Evolutionary conservation across 2,113 vertebrate genomes (phyloP).

Genomic region (Vulpes ferrilata): DNA sequence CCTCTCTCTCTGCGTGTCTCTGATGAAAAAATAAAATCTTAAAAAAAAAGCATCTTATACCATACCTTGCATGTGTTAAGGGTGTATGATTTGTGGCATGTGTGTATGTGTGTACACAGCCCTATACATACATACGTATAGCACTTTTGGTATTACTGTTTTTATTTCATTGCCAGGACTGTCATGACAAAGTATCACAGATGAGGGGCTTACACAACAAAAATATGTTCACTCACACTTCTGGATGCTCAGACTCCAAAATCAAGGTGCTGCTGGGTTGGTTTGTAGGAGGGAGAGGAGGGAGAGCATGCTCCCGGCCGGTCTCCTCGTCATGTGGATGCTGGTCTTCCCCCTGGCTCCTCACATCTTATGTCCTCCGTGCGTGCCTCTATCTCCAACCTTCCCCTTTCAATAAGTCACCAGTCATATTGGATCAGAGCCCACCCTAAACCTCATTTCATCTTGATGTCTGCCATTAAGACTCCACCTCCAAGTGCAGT

Average conservation of each 20-base stretch:
- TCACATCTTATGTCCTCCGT: background rate
- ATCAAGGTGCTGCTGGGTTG: background rate
- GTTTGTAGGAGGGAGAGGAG: background rate
- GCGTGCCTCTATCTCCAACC: background rate
- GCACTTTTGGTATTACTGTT: accelerated
- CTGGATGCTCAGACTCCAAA: background rate
- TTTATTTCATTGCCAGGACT: no score
- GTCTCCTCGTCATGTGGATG: accelerated
- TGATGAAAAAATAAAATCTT: no score
- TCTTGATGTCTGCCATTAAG: background rate
- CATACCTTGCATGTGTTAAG: accelerated
- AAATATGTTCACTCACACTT: accelerated
- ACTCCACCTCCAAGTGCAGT: background rate
- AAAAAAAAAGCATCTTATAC: background rate
- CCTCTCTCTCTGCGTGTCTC: no score
- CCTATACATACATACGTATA: accelerated
- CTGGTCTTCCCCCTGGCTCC: background rate
- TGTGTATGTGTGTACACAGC: background rate
- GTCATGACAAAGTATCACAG: background rate
- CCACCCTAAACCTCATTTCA: background rate
- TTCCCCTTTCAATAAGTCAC: background rate
- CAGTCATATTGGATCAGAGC: background rate
- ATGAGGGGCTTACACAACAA: background rate
- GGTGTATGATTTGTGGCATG: accelerated
- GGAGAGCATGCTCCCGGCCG: background rate